Conservation (phyloP, 2,888 invertebrate species). For the Cryptus armator region DNA sequence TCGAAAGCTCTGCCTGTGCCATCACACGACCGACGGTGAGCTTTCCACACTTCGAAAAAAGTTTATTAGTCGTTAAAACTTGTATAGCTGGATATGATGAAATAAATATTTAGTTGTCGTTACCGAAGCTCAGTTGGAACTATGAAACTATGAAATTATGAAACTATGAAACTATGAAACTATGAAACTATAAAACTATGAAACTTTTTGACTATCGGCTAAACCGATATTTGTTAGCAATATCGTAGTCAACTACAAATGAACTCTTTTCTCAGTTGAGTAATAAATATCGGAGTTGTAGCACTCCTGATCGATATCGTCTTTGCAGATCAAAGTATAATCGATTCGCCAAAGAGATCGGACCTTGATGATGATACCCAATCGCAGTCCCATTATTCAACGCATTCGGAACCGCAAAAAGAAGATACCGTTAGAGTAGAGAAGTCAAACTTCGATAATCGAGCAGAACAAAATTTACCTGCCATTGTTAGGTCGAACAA, state of each 20-base stretch:
- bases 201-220: no score
- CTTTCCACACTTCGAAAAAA: background rate
- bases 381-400: slow-evolving; percentile 22
- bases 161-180: no score
- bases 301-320: background rate
- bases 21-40: slow-evolving; percentile 42
- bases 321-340: slow-evolving; percentile 36
- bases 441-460: slow-evolving; percentile 7
- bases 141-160: background rate
- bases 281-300: background rate
- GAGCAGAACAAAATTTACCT: slow-evolving; percentile 47
- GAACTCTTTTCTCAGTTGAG: background rate
- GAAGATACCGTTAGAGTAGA: background rate
- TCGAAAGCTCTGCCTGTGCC: slow-evolving; percentile 43
- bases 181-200: no score
- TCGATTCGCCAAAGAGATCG: slow-evolving; percentile 10
- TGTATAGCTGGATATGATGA: no score
- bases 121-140: background rate
- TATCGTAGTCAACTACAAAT: background rate
- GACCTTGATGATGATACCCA: slow-evolving; percentile 18
- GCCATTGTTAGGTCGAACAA: background rate
- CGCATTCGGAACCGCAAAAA: background rate
- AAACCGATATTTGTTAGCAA: no score
- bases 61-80: background rate
- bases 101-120: background rate